Evolutionary conservation across 2,113 vertebrate genomes (phyloP).

Genomic region (Tringa solitaria): DNA sequence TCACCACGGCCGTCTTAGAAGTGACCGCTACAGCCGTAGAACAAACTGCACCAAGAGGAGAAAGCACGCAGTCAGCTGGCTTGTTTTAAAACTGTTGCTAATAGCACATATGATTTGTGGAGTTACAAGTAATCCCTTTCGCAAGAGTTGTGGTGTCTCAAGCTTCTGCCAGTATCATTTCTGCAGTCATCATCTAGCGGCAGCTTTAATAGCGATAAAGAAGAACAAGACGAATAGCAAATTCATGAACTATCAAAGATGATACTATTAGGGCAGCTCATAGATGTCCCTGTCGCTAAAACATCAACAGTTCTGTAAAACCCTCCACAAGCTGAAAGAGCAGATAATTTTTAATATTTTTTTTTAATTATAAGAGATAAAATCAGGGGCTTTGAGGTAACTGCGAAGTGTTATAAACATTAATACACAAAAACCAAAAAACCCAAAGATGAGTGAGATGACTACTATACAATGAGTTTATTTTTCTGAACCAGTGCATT

Average conservation of each 20-base stretch:
- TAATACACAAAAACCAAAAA: neutral
- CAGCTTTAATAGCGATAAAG: neutral
- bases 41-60: neutral
- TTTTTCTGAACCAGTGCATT: neutral
- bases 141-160: accelerated
- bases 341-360: neutral
- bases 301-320: accelerated
- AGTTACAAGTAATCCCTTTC: neutral
- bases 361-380: neutral
- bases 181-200: neutral
- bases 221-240: neutral
- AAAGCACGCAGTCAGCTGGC: neutral
- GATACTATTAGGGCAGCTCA: accelerated
- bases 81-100: neutral
- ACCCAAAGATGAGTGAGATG: neutral
- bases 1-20: neutral
- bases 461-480: neutral
- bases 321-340: neutral
- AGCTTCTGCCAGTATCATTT: neutral
- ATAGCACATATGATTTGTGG: neutral
- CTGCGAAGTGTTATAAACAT: neutral
- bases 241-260: neutral
- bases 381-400: neutral
- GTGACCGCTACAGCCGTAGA: neutral
- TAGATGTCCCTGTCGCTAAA: neutral